Conservation (phyloP, 2,797 vertebrate genomes). For the Pogonophryne albipinna region DNA sequence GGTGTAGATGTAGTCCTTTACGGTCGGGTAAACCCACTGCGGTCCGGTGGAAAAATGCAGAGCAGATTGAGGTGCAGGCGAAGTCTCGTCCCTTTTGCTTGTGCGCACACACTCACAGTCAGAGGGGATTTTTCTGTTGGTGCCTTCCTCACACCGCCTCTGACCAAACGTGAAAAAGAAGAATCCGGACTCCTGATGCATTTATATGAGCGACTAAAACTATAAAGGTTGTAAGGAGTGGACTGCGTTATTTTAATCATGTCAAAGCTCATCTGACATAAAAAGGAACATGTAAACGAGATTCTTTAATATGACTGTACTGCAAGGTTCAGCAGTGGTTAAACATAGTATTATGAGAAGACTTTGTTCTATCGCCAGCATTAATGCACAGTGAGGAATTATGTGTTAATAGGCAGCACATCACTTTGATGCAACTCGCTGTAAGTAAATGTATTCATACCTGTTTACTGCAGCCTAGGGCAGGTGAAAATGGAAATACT, state of each 20-base stretch:
- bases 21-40: constrained; percentile 55
- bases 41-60: constrained; percentile 66
- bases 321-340: background rate
- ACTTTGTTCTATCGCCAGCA: background rate
- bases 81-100: constrained; percentile 45
- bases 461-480: background rate
- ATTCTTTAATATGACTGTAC: background rate
- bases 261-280: constrained; percentile 8
- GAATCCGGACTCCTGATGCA: constrained; percentile 28
- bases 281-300: background rate
- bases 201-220: constrained; percentile 33
- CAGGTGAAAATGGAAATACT: constrained; percentile 19
- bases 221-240: constrained; percentile 3
- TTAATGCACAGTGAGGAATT: background rate
- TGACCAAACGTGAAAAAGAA: constrained; percentile 28
- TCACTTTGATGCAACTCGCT: constrained; percentile 21
- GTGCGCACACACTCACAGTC: constrained; percentile 36
- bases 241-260: constrained; percentile 23
- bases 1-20: constrained; percentile 28
- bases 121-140: background rate
- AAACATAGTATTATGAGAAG: background rate
- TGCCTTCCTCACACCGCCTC: constrained; percentile 38
- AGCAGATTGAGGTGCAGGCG: constrained; percentile 65
- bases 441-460: background rate
- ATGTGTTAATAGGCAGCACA: background rate